Evolutionary conservation across 2,797 vertebrate genomes (phyloP), one percentile per base, ranked within the genome.

Genomic region (Geotria australis): DNA sequence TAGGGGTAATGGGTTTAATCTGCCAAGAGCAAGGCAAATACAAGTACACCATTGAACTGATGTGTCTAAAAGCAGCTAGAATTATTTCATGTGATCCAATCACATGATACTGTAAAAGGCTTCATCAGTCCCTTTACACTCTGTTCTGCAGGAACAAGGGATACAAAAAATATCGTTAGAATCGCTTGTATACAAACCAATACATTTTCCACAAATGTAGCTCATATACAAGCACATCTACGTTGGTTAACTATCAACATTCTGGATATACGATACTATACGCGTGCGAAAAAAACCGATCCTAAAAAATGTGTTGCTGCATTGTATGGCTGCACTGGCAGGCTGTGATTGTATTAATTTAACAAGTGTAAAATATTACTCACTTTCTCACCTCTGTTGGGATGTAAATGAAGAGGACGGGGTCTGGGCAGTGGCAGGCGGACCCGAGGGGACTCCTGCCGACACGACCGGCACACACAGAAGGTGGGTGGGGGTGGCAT

Each of bases 31-130:
- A 64, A 73, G 70, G 72, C 77, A 75, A 75, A 70, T 38, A 76
- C 73, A 76, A 74, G 76, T 78, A 85, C 83, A 85, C 82, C 86
- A 85, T 88, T 85, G 72, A 89, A 85, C 83, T 86, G 85, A 88
- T 83, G 84, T 81, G 72, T 81, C 79, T 76, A 70, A 73, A 74
- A 78, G 75, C 72, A 75, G 76, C 72, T 74, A 68, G 70, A 69
- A 61, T 65, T 67, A 73, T 75, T 77, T 74, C 77, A 79, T 74
- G 79, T 83, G 83, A 86, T 75, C 83, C 81, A 77, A 78, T 84
- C 84, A 91, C 77, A 79, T 79, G 76, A 79, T 80, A 77, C 63
- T 72, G 69, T 72, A 73, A 65, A 77, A 55, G 51, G 51, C 51
- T 55, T 55, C 24, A 8, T 8, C 9, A 55, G 51, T 55, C 24